A percentile compares a stretch with the other conserved stretches of the same genome.
These are phyloP conservation scores for Tanytarsus gracilentus DNA, from an alignment of 2,888 invertebrate genomes.

Conservation along the genomic window DNA sequence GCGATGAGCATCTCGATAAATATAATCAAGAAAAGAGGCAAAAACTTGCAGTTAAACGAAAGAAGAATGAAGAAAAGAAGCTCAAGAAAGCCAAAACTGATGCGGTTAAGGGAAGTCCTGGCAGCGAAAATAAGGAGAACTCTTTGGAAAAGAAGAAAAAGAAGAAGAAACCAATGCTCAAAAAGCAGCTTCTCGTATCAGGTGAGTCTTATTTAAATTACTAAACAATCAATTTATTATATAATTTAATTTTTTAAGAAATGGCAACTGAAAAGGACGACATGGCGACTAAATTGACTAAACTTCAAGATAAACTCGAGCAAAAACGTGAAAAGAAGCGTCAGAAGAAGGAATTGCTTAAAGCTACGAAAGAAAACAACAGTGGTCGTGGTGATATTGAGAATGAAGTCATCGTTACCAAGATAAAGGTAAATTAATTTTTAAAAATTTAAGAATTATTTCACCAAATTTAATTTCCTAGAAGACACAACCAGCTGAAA, in stretches of 20 bases:
- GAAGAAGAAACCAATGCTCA: background rate
- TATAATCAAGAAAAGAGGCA: background rate
- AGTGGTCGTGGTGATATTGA: background rate
- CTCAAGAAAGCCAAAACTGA: background rate
- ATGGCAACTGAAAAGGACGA: background rate
- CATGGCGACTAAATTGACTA: background rate
- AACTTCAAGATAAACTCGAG: constrained; percentile 5
- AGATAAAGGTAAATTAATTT: too few species aligned
- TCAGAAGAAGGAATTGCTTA: background rate
- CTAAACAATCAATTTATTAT: background rate
- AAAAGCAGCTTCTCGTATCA: constrained; percentile 6
- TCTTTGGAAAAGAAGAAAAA: background rate
- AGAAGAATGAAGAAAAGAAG: constrained; percentile 7
- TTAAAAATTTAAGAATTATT: too few species aligned
- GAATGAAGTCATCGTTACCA: background rate
- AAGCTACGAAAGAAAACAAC: background rate
- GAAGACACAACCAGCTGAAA: too few species aligned
- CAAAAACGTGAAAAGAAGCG: constrained; percentile 3
- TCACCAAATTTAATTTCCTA: too few species aligned
- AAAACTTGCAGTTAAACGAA: background rate
- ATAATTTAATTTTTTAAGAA: background rate
- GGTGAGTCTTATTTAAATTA: constrained; percentile 3
- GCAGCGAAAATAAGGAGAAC: constrained; percentile 12
- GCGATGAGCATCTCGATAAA: background rate
- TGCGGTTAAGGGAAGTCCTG: background rate